Base-by-base conservation (phyloP, 2,888 invertebrate genomes). In the Colletes collaris region DNA sequence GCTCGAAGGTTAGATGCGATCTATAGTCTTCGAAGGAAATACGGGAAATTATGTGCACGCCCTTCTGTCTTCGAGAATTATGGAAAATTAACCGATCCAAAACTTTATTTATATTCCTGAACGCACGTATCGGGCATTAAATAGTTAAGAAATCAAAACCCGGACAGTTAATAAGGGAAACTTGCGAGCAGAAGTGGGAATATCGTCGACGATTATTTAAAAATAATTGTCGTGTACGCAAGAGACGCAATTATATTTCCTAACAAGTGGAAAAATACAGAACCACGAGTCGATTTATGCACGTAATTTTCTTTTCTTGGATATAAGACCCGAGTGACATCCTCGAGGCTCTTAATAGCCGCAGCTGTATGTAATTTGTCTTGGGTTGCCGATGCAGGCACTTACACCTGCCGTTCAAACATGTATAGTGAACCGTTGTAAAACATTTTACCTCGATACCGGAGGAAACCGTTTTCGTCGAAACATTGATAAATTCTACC, bases 11-110 rank as follows among this genome's bases (percentile, higher is more conserved):
- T 77, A 79, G 68, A 59, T 66, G 66, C 76, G 79, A 84, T 87
- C 83, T 86, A 59, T 62, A 59, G 81, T 88, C 84, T 81, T 76
- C 77, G 62, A 80, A 76, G 79, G 77, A 81, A 79, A 79, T 76
- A 66, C 63, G 72, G 68, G 77, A 77, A 65, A 76, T 84, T 75
- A 74, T 40, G 46, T 3, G 67, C 4, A 46, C 52, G 58, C 62
- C 46, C 46, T 13, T 66, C 50, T 71, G 35, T n/a, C 55, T 72
- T 77, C 49, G 10, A 55, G 55, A 71, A 56, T 80, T 63, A 59
- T 58, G 37, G 72, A 70, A 76, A 82, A 55, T 40, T 40, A 40
- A 40, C 7, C 6, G 40, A 27, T 27, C 27, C 27, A 27, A 27
- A 27, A 27, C 27, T 27, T 27, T 27, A 27, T 27, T 27, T 27